Evolutionary conservation across 2,113 vertebrate species (phyloP).

Genomic region (Lynx canadensis): DNA sequence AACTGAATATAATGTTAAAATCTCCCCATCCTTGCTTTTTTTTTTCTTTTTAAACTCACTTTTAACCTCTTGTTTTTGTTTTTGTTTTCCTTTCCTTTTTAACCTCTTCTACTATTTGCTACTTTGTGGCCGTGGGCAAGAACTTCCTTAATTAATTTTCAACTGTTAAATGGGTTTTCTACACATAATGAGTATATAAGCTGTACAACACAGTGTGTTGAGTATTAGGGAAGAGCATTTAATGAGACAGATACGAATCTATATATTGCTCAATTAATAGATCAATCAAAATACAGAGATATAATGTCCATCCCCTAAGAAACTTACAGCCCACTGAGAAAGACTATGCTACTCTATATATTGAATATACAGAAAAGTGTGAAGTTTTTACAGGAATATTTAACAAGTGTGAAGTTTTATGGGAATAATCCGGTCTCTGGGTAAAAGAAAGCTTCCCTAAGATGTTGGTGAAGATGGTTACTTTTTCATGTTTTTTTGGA

Average conservation of each 20-base stretch:
- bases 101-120: background rate
- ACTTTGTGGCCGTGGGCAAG: background rate
- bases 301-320: background rate
- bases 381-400: background rate
- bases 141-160: background rate
- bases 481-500: background rate
- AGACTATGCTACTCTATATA: background rate
- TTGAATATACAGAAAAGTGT: background rate
- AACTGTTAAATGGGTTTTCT: background rate
- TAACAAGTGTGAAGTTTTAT: background rate
- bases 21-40: background rate
- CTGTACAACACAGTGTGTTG: background rate
- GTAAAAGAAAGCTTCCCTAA: background rate
- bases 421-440: background rate
- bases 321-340: background rate
- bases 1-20: background rate
- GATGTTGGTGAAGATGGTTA: background rate
- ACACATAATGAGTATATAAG: background rate
- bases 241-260: background rate
- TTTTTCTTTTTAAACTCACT: background rate
- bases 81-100: background rate
- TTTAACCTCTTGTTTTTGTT: background rate
- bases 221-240: background rate
- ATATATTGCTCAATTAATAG: background rate
- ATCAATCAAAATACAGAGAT: background rate